A percentile compares a stretch with the other conserved stretches of the same genome.
These are phyloP conservation scores for Pipistrellus pygmaeus DNA, from an alignment of 2,797 vertebrate genomes.

Conservation along the genomic window DNA sequence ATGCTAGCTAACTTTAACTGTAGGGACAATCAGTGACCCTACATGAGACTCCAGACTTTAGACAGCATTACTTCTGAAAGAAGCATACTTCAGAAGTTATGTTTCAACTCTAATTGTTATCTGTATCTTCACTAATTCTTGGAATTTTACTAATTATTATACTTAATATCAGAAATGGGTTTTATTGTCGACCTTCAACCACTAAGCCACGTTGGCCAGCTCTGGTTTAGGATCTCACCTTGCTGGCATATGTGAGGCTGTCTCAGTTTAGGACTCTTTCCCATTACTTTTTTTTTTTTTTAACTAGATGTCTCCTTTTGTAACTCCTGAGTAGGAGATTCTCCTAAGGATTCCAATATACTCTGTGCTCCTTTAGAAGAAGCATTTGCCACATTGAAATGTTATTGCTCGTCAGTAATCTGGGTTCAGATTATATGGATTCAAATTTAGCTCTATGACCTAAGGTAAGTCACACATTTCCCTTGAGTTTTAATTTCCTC, in stretches of 20 bases:
- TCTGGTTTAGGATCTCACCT: not conserved
- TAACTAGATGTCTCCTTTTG: not conserved
- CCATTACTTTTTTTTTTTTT: not conserved
- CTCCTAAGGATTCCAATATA: not conserved
- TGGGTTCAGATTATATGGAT: not conserved
- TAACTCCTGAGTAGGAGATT: not conserved
- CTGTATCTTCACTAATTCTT: not conserved
- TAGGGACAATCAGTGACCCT: not conserved
- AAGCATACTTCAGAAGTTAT: not conserved
- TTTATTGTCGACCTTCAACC: slow-evolving; percentile 20
- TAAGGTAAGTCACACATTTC: not conserved
- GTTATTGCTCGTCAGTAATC: not conserved
- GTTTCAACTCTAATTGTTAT: not conserved
- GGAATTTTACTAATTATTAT: not conserved
- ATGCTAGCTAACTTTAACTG: not conserved
- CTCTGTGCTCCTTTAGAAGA: not conserved
- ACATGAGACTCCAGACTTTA: not conserved
- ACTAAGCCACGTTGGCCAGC: not conserved
- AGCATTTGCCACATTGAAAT: not conserved
- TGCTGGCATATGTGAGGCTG: not conserved
- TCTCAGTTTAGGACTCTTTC: not conserved
- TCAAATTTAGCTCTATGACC: not conserved
- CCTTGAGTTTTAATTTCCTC: not conserved
- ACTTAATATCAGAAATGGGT: not conserved
- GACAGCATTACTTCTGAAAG: not conserved